Evolutionary conservation across 2,113 vertebrate genomes (phyloP).

Genomic region (Sinocyclocheilus grahami): DNA sequence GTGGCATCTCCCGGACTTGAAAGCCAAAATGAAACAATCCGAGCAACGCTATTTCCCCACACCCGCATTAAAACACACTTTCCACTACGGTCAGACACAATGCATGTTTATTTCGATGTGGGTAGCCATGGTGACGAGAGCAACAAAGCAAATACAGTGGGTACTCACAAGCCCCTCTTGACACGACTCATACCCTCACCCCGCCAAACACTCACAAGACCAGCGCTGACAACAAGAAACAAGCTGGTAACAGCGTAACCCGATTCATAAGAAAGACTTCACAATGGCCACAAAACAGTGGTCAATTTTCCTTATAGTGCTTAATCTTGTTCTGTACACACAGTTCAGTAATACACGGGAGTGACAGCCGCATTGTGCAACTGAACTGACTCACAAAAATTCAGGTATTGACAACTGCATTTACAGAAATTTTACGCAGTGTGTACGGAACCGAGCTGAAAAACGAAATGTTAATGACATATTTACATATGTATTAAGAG

Average conservation of each 20-base stretch:
- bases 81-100: constrained; percentile 47
- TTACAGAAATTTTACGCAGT: too few species aligned
- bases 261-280: not conserved
- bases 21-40: constrained; percentile 60
- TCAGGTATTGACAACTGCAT: too few species aligned
- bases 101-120: constrained; percentile 18
- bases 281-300: too few species aligned
- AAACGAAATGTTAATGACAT: too few species aligned
- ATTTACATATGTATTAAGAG: too few species aligned
- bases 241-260: not conserved
- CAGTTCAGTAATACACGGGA: too few species aligned
- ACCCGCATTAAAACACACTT: constrained; percentile 59
- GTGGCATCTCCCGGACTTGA: constrained; percentile 33
- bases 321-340: too few species aligned
- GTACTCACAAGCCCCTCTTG: constrained; percentile 24
- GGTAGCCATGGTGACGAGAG: constrained; percentile 42
- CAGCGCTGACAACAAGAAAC: not conserved
- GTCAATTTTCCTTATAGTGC: too few species aligned
- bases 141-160: constrained; percentile 47
- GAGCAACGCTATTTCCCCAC: constrained; percentile 50
- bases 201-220: not conserved
- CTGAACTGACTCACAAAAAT: too few species aligned
- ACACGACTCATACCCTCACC: constrained; percentile 13
- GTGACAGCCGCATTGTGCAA: too few species aligned
- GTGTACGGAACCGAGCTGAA: too few species aligned